Base-by-base conservation (phyloP, 2,797 vertebrate species). In the Erpetoichthys calabaricus region DNA sequence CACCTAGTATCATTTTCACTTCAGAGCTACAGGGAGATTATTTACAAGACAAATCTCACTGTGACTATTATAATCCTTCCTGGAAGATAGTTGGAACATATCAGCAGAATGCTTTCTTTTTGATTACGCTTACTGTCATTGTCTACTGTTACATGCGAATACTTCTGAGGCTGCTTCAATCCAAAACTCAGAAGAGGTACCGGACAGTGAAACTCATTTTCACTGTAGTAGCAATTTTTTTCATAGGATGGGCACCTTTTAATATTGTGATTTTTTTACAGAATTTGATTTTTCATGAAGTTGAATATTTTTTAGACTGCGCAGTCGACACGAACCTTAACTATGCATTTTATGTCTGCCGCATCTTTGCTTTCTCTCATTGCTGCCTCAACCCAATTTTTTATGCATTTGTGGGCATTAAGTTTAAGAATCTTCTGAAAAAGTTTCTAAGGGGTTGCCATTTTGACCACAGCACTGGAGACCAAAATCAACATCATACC, bases 331-430 rank as follows among this genome's bases (percentile, higher is more conserved):
- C 61, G 4, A 54, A 41, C 0, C 43, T 85, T 6, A 70, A 65
- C 3, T 80, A 85, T 0, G 79, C 78, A 7, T 65, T 86, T 53
- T 65, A 80, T 45, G 44, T 94, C 60, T 81, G 80, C 60, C 81
- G 84, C 4, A 65, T 86, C 10, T 53, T 94, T 25, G 93, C 92
- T 9, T 94, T 87, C 67, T 91, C 84, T 2, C 93, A 99, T 65
- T 98, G 93, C 68, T 94, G 88, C 69, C 80, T 99, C 42, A 94
- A 98, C 67, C 94, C 94, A 0, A 74, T 98, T 54, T 87, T 98
- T 73, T 98, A 97, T 0, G 90, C 91, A 25, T 89, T 99, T 8
- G 80, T 90, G 1, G 93, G 94, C 3, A 71, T 91, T 56, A 97
- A 97, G 73, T 97, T 92, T 76, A 91, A 86, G 69, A 86, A 63